Evolutionary conservation across 2,113 vertebrate genomes (phyloP).

Genomic region (Myxocyprinus asiaticus): DNA sequence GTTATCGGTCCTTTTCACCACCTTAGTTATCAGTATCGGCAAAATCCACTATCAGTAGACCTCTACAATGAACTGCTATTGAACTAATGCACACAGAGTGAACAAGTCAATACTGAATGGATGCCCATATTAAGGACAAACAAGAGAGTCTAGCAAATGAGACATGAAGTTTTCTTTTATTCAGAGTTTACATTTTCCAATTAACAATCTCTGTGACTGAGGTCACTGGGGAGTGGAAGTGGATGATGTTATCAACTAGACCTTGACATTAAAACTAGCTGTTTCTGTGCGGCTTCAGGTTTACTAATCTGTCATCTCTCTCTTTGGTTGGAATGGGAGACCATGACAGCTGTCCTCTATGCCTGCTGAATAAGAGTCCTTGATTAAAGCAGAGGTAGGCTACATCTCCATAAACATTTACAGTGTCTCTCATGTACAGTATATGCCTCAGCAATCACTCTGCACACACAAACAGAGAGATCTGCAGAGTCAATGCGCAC

Average conservation of each 20-base stretch:
- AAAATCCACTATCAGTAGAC: no score
- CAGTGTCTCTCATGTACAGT: no score
- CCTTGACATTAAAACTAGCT: constrained; percentile 10
- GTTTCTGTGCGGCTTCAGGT: not conserved
- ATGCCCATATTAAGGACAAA: not conserved
- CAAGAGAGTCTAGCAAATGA: not conserved
- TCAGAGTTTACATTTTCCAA: not conserved
- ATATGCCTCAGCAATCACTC: not conserved
- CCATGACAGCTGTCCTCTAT: not conserved
- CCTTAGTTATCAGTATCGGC: no score
- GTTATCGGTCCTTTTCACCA: no score
- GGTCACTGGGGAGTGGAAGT: no score
- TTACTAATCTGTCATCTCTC: not conserved
- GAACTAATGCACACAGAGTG: not conserved
- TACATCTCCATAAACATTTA: not conserved
- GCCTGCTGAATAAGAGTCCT: not conserved
- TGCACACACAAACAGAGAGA: not conserved
- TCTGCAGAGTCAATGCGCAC: no score
- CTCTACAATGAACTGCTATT: not conserved
- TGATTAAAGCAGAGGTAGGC: not conserved
- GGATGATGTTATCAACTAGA: not conserved
- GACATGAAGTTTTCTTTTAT: not conserved
- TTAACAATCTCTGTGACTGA: no score
- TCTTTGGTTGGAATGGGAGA: not conserved
- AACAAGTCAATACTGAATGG: not conserved